These are phyloP conservation scores for Deroplatys truncata DNA, from an alignment of 2,888 invertebrate species.

Conservation along the genomic window DNA sequence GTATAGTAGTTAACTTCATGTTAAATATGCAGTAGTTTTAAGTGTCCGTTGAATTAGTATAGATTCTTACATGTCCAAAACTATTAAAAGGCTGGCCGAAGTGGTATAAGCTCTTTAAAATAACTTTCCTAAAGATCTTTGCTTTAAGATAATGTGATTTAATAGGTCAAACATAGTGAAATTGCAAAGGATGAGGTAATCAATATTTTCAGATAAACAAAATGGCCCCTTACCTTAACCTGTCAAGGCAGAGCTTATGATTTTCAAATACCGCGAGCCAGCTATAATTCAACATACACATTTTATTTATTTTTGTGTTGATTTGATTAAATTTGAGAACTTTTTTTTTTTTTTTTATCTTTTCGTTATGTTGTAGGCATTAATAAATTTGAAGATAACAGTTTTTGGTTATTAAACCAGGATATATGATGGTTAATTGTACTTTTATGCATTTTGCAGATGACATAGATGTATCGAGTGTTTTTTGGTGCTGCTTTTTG, in stretches of 20 bases:
- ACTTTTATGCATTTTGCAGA: conserved; percentile 6
- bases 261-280: background rate
- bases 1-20: background rate
- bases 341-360: background rate
- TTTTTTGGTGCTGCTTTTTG: conserved; percentile 28
- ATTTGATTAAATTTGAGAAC: background rate
- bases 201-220: conserved; percentile 32
- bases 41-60: background rate
- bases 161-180: background rate
- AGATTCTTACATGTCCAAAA: background rate
- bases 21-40: background rate
- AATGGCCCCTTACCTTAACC: conserved; percentile 29
- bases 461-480: conserved; percentile 10
- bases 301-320: background rate
- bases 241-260: conserved; percentile 10
- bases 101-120: background rate
- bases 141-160: background rate
- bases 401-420: background rate
- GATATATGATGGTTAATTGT: background rate
- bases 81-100: background rate
- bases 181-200: conserved; percentile 28
- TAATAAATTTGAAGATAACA: background rate
- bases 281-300: background rate
- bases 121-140: background rate
- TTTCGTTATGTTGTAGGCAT: background rate